A percentile compares a stretch with the other conserved stretches of the same genome.
phyloP scores from a whole-genome alignment of 2,888 invertebrate species.

The Ametastegia equiseti region DNA sequence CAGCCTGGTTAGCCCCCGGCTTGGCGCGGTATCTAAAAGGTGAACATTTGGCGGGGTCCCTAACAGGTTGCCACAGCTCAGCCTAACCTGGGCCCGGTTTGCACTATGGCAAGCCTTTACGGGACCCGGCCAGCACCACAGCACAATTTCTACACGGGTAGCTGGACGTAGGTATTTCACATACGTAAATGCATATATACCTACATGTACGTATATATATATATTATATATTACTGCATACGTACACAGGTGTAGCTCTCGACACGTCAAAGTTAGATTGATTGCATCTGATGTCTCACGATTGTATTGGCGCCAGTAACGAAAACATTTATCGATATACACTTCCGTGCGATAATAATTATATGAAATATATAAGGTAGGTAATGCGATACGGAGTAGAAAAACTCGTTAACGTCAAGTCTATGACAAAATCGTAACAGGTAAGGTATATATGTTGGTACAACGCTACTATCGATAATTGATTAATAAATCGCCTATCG shows the following conservation, averaged over 20 bases:
- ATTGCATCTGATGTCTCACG: conserved; percentile 43
- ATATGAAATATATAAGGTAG: background rate
- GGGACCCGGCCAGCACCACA: too few species aligned
- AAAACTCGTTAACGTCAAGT: background rate
- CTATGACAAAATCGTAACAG: conserved; percentile 28
- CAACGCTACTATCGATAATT: conserved; percentile 35
- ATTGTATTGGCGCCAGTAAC: conserved; percentile 36
- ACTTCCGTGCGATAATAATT: conserved; percentile 14
- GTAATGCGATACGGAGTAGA: background rate
- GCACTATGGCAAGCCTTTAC: too few species aligned
- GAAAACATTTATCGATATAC: conserved; percentile 21
- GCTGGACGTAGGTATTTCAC: background rate
- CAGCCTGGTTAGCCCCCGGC: too few species aligned
- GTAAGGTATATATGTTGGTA: too few species aligned
- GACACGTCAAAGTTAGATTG: conserved; percentile 27
- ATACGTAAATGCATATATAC: background rate
- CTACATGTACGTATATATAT: background rate
- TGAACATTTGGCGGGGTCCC: too few species aligned
- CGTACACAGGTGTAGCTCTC: background rate
- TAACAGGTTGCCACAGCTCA: too few species aligned
- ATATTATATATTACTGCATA: background rate
- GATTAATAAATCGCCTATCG: conserved; percentile 36
- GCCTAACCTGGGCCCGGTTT: too few species aligned
- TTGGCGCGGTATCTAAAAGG: too few species aligned
- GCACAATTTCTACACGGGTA: too few species aligned